Evolutionary conservation across 2,797 vertebrate genomes (phyloP).

Genomic region (Onychomys leucogaster): DNA sequence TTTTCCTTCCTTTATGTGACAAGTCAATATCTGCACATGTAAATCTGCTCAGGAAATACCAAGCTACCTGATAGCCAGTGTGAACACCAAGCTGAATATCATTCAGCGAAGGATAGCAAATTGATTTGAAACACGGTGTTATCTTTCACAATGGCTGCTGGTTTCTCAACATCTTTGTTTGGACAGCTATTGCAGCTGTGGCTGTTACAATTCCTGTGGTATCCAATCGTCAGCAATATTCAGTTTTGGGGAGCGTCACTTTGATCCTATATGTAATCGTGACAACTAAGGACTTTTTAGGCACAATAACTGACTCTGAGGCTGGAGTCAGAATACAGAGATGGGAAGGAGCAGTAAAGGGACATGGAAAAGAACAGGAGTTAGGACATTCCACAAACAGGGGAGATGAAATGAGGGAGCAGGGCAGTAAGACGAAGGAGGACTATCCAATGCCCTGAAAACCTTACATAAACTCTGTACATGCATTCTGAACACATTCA

Average conservation of each 20-base stretch:
- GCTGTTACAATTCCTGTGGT: constrained; percentile 40
- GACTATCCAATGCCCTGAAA: neutral
- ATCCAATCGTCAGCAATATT: constrained; percentile 61
- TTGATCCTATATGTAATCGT: constrained; percentile 50
- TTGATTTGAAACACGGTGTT: constrained; percentile 56
- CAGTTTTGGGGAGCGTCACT: constrained; percentile 44
- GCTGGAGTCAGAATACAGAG: constrained; percentile 46
- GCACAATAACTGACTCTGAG: constrained; percentile 23
- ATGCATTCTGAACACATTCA: neutral
- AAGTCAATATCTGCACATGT: constrained; percentile 28
- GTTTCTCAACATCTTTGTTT: constrained; percentile 54
- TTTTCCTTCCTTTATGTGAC: constrained; percentile 53
- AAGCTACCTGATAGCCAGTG: constrained; percentile 18
- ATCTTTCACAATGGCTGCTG: constrained; percentile 28
- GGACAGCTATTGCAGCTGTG: constrained; percentile 41
- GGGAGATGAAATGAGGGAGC: constrained; percentile 30
- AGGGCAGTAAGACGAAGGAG: neutral
- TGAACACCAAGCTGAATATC: neutral
- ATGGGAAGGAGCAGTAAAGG: neutral
- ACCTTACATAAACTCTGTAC: neutral
- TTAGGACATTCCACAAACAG: neutral
- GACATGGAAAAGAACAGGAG: neutral
- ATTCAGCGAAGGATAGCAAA: constrained; percentile 44
- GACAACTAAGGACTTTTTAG: constrained; percentile 61
- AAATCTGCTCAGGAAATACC: constrained; percentile 47